Percentiles rank a stretch among this genome's conserved stretches.
phyloP scores from a whole-genome alignment of 2,797 vertebrate genomes.

The Streptopelia turtur region DNA sequence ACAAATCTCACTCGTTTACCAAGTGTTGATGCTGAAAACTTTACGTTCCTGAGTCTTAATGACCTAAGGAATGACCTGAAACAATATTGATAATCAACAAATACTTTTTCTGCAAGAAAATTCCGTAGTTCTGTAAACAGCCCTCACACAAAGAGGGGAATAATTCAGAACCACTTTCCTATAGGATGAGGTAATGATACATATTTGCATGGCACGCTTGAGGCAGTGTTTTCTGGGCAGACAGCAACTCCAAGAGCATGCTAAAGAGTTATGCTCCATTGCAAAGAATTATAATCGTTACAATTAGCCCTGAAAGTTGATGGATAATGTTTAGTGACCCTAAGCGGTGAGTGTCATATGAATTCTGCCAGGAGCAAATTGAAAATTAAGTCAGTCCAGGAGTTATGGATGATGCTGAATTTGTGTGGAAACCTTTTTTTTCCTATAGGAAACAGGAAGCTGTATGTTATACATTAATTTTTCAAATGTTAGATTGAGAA shows the following conservation, averaged over 20 bases:
- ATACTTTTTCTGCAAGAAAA: background rate
- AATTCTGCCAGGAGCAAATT: background rate
- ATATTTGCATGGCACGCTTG: fast-evolving
- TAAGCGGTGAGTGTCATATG: background rate
- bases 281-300: background rate
- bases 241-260: background rate
- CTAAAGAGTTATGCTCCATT: background rate
- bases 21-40: background rate
- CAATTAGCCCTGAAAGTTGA: background rate
- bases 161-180: background rate
- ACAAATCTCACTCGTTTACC: background rate
- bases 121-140: background rate
- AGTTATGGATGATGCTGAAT: background rate
- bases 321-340: background rate
- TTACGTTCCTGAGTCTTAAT: background rate
- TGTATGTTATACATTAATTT: background rate
- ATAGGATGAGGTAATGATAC: background rate
- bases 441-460: background rate
- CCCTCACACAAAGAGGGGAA: background rate
- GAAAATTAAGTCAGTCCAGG: background rate
- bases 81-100: background rate
- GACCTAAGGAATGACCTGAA: background rate
- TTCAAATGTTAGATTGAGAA: background rate
- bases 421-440: background rate
- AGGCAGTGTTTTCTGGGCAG: background rate